Evolutionary conservation across 2,113 vertebrate genomes (phyloP).

Genomic region (Rhinogobius similis): DNA sequence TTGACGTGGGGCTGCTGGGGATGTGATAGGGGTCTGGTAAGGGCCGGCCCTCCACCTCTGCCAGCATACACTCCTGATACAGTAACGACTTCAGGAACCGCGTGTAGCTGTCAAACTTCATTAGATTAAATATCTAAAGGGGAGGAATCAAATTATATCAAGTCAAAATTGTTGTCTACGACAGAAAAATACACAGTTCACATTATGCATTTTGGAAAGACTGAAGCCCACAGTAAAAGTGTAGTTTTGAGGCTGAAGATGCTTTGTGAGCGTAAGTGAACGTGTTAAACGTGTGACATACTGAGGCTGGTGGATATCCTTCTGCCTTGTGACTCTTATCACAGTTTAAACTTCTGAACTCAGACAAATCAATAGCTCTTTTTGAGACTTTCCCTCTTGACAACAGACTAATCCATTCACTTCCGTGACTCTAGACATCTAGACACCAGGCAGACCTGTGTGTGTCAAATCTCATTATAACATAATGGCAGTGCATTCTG

Average conservation of each 20-base stretch:
- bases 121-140: constrained; percentile 95
- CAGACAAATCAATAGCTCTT: constrained; percentile 47
- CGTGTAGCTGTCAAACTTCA: constrained; percentile 99
- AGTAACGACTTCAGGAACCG: constrained; percentile 95
- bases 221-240: not conserved
- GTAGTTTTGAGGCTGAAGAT: not conserved
- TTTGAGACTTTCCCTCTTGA: constrained; percentile 15
- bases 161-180: not conserved
- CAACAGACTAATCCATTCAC: constrained; percentile 31
- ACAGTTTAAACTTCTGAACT: constrained; percentile 44
- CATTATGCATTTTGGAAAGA: not conserved
- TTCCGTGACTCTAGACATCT: constrained; percentile 10
- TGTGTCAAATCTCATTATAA: not conserved
- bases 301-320: constrained; percentile 12
- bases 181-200: not conserved
- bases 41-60: constrained; percentile 92
- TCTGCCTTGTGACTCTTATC: constrained; percentile 60
- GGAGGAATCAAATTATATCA: not conserved
- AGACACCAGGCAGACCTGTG: constrained; percentile 19
- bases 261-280: constrained; percentile 10
- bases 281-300: constrained; percentile 34
- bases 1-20: constrained; percentile 93
- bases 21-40: constrained; percentile 88
- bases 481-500: constrained; percentile 24
- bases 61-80: constrained; percentile 95